Evolutionary conservation across 2,797 vertebrate genomes (phyloP), one percentile per base, ranked within the genome.

Genomic region (Eurystomus glaucurus): DNA sequence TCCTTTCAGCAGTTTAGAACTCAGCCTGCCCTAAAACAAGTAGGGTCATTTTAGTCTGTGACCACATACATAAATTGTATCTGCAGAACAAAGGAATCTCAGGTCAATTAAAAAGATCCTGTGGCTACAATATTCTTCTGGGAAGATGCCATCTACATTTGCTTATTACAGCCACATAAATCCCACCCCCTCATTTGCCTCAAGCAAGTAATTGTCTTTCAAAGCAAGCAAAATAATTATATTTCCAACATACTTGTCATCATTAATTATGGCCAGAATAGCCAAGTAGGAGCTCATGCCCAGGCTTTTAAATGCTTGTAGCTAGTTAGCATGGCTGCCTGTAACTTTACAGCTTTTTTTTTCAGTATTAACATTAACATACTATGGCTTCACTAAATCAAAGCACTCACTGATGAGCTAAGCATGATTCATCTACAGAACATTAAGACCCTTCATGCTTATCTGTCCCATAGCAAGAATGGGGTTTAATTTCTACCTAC

Each of bases 51-150:
- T 93, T 87, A 93, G 39, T 76, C 70, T 87, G 62, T 95, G 94
- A 93, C 95, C 95, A 87, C 86, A 89, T 84, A 87, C 61, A 91
- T 88, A 92, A 96, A 93, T 68, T 80, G 21, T 88, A 95, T 80
- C 93, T 90, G 41, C 69, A 96, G 84, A 96, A 96, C 95, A 96
- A 97, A 97, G 81, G 81, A 93, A 85, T 93, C 57, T 89, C 83
- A 94, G 90, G 94, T 96, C 93, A 94, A 95, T 96, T 97, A 96
- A 95, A 96, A 94, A 95, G 94, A 96, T 95, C 95, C 94, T 88
- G 86, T 93, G 96, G 94, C 94, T 96, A 94, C 91, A 94, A 83
- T 89, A 93, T 87, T 94, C 74, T 85, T 85, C 74, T 92, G 95
- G 93, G 93, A 95, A 91, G 90, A 95, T 94, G 93, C 85, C 90